Conservation (phyloP, 2,797 vertebrate genomes). For the Acanthurus lineatus region DNA sequence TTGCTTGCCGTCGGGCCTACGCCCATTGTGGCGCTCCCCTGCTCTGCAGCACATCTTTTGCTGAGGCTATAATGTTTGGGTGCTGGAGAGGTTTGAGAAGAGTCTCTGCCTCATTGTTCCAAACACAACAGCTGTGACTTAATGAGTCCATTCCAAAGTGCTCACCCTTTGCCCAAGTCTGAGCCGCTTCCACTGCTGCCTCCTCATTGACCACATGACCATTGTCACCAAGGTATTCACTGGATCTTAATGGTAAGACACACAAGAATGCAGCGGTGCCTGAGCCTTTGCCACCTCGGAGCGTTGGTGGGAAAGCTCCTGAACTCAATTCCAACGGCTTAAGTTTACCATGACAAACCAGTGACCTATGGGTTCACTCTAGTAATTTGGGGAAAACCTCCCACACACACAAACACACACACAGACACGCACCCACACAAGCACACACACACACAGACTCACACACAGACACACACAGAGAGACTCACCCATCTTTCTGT, state of each 20-base stretch:
- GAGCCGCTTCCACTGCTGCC: conserved; percentile 79
- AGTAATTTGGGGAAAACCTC: conserved; percentile 77
- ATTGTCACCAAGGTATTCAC: conserved; percentile 81
- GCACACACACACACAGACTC: conserved; percentile 29
- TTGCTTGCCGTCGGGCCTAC: conserved; percentile 37
- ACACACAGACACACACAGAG: neutral
- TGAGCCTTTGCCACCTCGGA: conserved; percentile 75
- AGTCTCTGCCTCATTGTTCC: conserved; percentile 77
- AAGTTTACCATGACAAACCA: conserved; percentile 81
- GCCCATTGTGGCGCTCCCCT: conserved; percentile 20
- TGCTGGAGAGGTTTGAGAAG: conserved; percentile 66
- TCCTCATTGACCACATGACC: conserved; percentile 84
- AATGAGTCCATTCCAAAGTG: conserved; percentile 82
- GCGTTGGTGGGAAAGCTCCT: conserved; percentile 78
- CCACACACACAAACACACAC: conserved; percentile 44
- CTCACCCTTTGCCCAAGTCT: conserved; percentile 77
- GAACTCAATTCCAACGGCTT: conserved; percentile 80
- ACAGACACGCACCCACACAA: conserved; percentile 38
- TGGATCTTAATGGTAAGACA: conserved; percentile 84
- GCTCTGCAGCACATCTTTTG: conserved; percentile 50
- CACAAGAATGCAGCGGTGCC: conserved; percentile 80
- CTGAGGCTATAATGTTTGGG: conserved; percentile 64
- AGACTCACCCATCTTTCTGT: conserved; percentile 29
- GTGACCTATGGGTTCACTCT: conserved; percentile 85
- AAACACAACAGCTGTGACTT: conserved; percentile 84